Evolutionary conservation across 2,113 vertebrate species (phyloP).

Genomic region (Malurus alboscapulatus): DNA sequence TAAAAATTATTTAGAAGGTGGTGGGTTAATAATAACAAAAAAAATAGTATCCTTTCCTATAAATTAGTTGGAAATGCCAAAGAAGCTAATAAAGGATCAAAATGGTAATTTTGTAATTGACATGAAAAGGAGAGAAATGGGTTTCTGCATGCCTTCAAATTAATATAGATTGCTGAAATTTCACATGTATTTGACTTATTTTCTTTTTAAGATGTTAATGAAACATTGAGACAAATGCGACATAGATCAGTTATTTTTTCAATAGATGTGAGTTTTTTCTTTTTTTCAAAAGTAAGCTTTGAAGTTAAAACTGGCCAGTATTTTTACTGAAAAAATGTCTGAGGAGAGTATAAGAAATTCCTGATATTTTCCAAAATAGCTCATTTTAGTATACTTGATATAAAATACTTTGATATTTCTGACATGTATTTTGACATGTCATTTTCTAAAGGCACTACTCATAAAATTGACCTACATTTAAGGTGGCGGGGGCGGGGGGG

Average conservation of each 20-base stretch:
- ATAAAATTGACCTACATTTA: background rate
- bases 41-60: conserved; percentile 3
- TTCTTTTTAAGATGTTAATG: conserved; percentile 13
- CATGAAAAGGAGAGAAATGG: background rate
- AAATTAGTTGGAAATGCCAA: conserved; percentile 44
- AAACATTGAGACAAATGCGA: background rate
- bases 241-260: background rate
- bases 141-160: conserved; percentile 5
- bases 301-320: background rate
- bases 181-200: background rate
- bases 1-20: conserved; percentile 35
- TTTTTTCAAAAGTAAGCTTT: background rate
- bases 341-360: background rate
- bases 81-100: conserved; percentile 25
- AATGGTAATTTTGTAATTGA: conserved; percentile 47
- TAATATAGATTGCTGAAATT: conserved; percentile 8
- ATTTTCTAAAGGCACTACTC: background rate
- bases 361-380: background rate
- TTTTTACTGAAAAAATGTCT: background rate
- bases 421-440: background rate
- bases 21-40: conserved; percentile 40
- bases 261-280: background rate
- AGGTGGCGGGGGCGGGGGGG: no score
- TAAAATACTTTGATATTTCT: background rate
- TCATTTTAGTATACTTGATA: background rate